Base-by-base conservation (phyloP, 2,888 invertebrate species). In the Antheraea yamamai region DNA sequence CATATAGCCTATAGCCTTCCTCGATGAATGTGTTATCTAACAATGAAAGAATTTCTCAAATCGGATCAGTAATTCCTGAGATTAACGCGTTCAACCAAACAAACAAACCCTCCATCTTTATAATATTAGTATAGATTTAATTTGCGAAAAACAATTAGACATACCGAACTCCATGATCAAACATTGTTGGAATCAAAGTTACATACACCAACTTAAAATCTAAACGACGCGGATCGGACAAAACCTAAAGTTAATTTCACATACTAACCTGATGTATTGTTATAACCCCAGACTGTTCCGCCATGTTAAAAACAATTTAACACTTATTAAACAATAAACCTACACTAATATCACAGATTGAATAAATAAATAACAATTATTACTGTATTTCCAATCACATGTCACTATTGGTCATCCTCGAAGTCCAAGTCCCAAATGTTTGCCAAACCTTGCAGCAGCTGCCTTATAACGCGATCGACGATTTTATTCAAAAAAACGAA, bases 261-360 rank as follows among this genome's bases (percentile, higher is more conserved):
- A 72, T n/a, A 90, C 91, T 89, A 78, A 93, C 94, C 76, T 93
- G 92, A 76, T 93, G 91, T 72, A 93, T 93, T 3, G 92, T 93
- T 20, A 93, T 92, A 12, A 93, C 88, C 77, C 92, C 94, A 3
- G 85, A 81, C 72, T 92, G 84, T 78, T 92, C 85, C 73, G 85
- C 83, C 92, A 92, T 93, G 78, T 81, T 84, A 30, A 66, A 39
- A 66, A 66, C 16, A 58, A 78, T 64, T 76, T 51, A 74, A 76
- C 68, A 79, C 78, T 71, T 77, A 77, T 64, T 76, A 75, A 35
- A 81, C 7, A 47, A 39, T 12, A 80, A 30, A 66, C 64, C 14
- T 30, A 81, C 81, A 87, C 88, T 89, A 91, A 77, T 90, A 94
- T 92, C 92, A 93, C 93, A 94, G 92, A 68, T 92, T 91, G 91